Percentiles rank a stretch among this genome's conserved stretches.
These are phyloP conservation scores for Lycaon pictus DNA, from an alignment of 2,113 vertebrate species.

Conservation along the genomic window DNA sequence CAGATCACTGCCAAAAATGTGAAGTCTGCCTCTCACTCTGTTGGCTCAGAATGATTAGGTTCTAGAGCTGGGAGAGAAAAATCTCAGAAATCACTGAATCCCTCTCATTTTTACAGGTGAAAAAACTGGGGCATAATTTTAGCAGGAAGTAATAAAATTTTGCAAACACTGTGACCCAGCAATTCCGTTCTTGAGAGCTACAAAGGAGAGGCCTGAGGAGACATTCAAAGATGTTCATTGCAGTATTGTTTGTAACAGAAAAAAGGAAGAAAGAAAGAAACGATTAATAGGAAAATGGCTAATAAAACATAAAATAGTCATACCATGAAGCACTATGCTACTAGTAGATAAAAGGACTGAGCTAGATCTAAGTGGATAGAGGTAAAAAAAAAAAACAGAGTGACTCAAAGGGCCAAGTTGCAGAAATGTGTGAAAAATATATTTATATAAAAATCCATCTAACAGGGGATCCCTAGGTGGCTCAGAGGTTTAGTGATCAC, in stretches of 20 bases:
- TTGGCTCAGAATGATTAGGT: neutral
- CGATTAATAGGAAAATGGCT: neutral
- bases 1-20: conserved; percentile 10
- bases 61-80: conserved; percentile 7
- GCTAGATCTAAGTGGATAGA: neutral
- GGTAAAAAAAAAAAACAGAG: neutral
- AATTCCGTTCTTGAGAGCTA: neutral
- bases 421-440: neutral
- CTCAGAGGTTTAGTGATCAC: too few relatives aligned
- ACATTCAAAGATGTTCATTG: neutral
- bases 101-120: conserved; percentile 26
- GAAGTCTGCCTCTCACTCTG: neutral
- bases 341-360: conserved; percentile 28
- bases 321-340: neutral
- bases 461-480: neutral
- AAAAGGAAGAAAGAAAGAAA: neutral
- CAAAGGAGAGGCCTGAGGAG: neutral
- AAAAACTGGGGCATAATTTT: conserved; percentile 30
- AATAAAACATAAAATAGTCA: conserved; percentile 23
- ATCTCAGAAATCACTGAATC: conserved; percentile 37
- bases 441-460: neutral
- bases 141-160: conserved; percentile 40
- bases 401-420: conserved; percentile 12
- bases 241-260: neutral
- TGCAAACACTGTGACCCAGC: neutral